Conservation (phyloP, 2,888 invertebrate genomes). For the Hecatera dysodea region DNA sequence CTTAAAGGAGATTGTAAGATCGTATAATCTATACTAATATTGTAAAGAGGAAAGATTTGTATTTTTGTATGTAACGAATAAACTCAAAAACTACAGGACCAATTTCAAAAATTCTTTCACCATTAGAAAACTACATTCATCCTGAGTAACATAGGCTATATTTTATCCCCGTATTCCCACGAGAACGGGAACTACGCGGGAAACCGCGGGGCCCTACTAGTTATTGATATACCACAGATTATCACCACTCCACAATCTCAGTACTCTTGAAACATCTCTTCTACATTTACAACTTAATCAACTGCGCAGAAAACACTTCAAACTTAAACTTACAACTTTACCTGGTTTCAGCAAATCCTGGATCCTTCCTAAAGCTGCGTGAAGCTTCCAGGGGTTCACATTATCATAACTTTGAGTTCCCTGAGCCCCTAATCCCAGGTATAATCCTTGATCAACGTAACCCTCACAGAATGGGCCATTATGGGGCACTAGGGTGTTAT, state of each 20-base stretch:
- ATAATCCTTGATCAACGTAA: constrained; percentile 78
- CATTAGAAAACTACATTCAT: too few relatives aligned
- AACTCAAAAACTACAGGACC: too few relatives aligned
- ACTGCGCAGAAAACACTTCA: constrained; percentile 53
- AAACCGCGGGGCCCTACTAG: too few relatives aligned
- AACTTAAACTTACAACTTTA: constrained; percentile 62
- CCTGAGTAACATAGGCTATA: too few relatives aligned
- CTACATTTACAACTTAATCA: constrained; percentile 59
- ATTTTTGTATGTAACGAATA: too few relatives aligned
- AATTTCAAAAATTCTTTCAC: too few relatives aligned
- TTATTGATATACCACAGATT: not conserved
- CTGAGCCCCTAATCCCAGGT: constrained; percentile 78
- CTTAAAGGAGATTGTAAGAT: too few relatives aligned
- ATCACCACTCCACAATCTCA: constrained; percentile 1
- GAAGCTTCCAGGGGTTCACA: constrained; percentile 76
- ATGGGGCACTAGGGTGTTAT: constrained; percentile 47
- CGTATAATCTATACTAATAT: too few relatives aligned
- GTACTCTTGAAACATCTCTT: constrained; percentile 11
- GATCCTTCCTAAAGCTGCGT: constrained; percentile 68
- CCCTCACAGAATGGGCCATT: constrained; percentile 30
- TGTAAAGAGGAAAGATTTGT: too few relatives aligned
- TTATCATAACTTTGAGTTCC: constrained; percentile 88
- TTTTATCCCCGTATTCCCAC: too few relatives aligned
- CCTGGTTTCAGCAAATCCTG: constrained; percentile 71
- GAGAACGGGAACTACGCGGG: too few relatives aligned